A percentile compares a stretch with the other conserved stretches of the same genome.
phyloP scores from a whole-genome alignment of 2,113 vertebrate genomes.

The Lynx canadensis region DNA sequence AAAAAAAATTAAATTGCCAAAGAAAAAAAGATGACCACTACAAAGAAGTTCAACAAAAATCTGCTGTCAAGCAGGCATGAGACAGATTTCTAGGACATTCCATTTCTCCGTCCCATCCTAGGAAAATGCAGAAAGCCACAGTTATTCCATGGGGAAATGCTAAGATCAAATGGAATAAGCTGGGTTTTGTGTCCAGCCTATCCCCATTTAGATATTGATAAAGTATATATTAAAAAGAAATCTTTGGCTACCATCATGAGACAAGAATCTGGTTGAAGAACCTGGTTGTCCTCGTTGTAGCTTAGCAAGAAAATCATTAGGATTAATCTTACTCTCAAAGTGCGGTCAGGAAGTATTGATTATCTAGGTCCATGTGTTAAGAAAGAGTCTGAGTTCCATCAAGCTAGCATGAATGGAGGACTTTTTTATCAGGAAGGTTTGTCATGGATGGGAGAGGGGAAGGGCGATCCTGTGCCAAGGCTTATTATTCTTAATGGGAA shows the following conservation, averaged over 20 bases:
- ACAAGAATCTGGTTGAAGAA: neutral
- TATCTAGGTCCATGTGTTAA: neutral
- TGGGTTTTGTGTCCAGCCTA: neutral
- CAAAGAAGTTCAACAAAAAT: neutral
- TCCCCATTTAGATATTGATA: neutral
- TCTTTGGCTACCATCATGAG: neutral
- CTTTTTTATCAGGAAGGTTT: neutral
- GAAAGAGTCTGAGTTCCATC: neutral
- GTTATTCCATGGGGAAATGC: neutral
- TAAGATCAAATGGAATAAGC: neutral
- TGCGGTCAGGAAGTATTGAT: neutral
- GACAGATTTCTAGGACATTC: neutral
- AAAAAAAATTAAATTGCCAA: neutral
- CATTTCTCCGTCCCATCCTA: neutral
- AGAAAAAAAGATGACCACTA: neutral
- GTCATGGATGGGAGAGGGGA: fast-evolving
- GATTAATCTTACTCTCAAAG: neutral
- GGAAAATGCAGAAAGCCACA: neutral
- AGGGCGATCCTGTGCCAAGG: neutral
- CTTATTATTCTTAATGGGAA: neutral
- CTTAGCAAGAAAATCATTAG: neutral
- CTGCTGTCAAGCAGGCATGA: neutral
- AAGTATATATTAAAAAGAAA: neutral
- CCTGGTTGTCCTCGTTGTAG: neutral
- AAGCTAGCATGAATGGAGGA: neutral